These are phyloP conservation scores for Gastrophysa polygoni DNA, from an alignment of 2,888 invertebrate species.

Conservation along the genomic window DNA sequence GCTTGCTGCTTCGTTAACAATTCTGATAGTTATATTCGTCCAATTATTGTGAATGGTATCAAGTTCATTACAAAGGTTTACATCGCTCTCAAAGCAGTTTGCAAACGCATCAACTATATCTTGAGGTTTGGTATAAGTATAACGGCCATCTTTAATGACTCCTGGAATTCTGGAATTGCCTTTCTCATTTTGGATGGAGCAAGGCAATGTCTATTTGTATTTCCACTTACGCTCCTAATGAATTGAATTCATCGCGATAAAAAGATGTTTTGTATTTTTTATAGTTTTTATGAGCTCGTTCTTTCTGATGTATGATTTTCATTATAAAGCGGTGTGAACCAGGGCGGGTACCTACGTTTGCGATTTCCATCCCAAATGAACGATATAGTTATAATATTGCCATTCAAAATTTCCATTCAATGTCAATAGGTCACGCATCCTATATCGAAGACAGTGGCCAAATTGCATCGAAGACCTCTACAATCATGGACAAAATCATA, in stretches of 20 bases:
- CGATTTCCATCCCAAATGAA: too few species aligned
- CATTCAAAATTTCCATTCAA: too few species aligned
- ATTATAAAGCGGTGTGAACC: neutral
- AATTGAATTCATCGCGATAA: neutral
- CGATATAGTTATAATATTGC: too few species aligned
- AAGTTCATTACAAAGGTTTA: too few species aligned
- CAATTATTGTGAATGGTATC: too few species aligned
- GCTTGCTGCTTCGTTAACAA: slow-evolving; percentile 2
- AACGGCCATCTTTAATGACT: neutral
- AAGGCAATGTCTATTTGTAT: too few species aligned
- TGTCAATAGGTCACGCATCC: too few species aligned
- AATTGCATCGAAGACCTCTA: too few species aligned
- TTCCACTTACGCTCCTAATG: neutral
- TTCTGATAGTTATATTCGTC: too few species aligned
- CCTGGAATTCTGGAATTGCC: neutral
- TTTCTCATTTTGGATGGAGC: neutral
- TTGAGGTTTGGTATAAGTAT: neutral
- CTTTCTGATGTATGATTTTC: neutral
- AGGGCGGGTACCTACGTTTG: neutral
- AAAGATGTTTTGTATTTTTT: neutral
- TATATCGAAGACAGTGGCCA: too few species aligned
- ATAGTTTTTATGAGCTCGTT: neutral
- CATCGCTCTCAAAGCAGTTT: neutral
- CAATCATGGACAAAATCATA: too few species aligned
- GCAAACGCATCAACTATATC: neutral